Evolutionary conservation across 2,888 invertebrate genomes (phyloP).

Genomic region (Neoitamus cyanurus): DNA sequence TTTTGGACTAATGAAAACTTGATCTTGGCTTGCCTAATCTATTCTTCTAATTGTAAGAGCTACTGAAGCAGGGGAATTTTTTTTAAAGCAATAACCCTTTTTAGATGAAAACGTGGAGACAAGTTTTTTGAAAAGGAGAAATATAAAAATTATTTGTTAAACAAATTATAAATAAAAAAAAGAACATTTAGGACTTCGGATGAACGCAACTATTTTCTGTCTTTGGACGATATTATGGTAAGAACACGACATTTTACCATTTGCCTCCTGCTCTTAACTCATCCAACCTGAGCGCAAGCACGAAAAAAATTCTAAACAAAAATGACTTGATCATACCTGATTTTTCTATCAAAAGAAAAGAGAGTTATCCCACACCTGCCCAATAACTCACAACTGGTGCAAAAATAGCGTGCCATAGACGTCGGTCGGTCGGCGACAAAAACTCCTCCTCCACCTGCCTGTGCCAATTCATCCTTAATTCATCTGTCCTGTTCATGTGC

Average conservation of each 20-base stretch:
- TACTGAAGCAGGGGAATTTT: too few species aligned
- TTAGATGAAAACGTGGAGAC: too few species aligned
- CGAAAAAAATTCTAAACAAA: background rate
- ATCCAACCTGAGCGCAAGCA: background rate
- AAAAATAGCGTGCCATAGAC: background rate
- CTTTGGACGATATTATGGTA: background rate
- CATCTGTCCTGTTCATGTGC: conserved; percentile 9
- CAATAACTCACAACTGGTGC: conserved; percentile 17
- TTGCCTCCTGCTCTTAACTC: background rate
- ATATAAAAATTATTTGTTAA: too few species aligned
- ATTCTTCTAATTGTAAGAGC: too few species aligned
- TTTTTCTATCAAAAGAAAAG: background rate
- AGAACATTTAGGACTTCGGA: background rate
- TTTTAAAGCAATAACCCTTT: too few species aligned
- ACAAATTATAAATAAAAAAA: too few species aligned
- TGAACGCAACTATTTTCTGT: background rate
- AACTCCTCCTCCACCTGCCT: conserved; percentile 5
- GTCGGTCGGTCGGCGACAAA: background rate
- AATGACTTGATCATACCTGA: background rate
- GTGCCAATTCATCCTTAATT: conserved; percentile 16
- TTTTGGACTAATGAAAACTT: too few species aligned
- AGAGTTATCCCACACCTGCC: background rate
- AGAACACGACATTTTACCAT: background rate
- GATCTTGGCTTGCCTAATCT: too few species aligned
- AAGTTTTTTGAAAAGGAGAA: too few species aligned